phyloP scores from a whole-genome alignment of 1,140 invertebrate species.

The Ephestia elutella region DNA sequence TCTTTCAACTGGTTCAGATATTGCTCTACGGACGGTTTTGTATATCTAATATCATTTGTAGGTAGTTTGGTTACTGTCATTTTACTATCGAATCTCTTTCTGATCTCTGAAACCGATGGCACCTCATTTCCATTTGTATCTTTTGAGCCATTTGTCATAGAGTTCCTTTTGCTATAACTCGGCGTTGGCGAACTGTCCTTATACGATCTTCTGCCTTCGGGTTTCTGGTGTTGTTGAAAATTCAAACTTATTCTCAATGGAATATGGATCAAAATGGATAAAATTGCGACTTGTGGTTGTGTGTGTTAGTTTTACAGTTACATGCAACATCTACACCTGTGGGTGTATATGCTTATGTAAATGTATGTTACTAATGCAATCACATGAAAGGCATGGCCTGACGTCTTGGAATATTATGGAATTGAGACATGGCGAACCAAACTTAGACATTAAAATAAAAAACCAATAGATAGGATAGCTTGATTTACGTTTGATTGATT shows the following conservation, averaged over 20 bases:
- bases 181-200: conserved; percentile 56
- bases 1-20: conserved; percentile 64
- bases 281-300: conserved; percentile 33
- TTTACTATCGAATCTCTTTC: conserved; percentile 72
- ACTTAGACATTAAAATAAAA: background rate
- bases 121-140: conserved; percentile 76
- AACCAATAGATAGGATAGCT: background rate
- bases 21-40: conserved; percentile 53
- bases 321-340: background rate
- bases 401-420: background rate
- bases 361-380: conserved; percentile 12
- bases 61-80: conserved; percentile 71
- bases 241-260: conserved; percentile 36
- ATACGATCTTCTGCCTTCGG: conserved; percentile 53
- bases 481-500: too few relatives aligned
- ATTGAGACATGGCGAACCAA: background rate
- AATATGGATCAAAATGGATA: conserved; percentile 16
- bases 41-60: conserved; percentile 49
- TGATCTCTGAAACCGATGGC: conserved; percentile 74
- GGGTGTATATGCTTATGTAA: background rate
- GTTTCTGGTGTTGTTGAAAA: conserved; percentile 63
- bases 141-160: conserved; percentile 55
- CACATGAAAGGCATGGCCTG: conserved; percentile 9
- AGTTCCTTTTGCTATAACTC: conserved; percentile 51
- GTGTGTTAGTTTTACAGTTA: conserved; percentile 37